Conservation (phyloP, 2,797 vertebrate genomes). For the Tamandua tetradactyla region DNA sequence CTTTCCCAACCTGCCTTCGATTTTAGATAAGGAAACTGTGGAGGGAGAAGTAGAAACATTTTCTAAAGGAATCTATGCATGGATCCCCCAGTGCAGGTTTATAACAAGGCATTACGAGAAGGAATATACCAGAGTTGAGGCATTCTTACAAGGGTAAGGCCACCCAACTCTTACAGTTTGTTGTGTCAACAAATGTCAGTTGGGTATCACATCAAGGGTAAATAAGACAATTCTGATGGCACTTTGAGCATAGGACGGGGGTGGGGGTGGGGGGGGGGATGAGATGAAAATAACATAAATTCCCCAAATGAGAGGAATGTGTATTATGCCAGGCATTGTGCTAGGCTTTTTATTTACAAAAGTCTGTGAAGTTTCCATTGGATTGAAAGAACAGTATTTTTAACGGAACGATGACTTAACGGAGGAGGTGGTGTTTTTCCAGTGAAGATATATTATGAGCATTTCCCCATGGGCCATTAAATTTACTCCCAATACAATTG, state of each 20-base stretch:
- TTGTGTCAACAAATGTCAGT: not conserved
- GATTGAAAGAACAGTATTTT: not conserved
- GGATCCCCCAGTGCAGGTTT: not conserved
- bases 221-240: not conserved
- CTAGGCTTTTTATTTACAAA: not conserved
- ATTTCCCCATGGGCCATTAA: too few relatives aligned
- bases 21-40: not conserved
- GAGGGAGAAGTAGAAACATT: not conserved
- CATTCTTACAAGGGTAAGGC: not conserved
- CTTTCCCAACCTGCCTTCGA: not conserved
- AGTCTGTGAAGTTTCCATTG: not conserved
- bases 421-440: not conserved
- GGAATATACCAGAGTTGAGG: not conserved
- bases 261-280: too few relatives aligned
- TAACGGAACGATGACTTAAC: not conserved
- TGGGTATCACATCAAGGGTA: not conserved
- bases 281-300: not conserved
- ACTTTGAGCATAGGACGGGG: not conserved
- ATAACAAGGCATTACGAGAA: not conserved
- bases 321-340: not conserved
- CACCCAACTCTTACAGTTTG: not conserved
- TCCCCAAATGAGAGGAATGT: not conserved
- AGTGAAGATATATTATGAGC: too few relatives aligned
- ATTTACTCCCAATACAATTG: too few relatives aligned
- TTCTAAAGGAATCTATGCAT: not conserved